Base-by-base conservation (phyloP, 2,113 vertebrate genomes). In the Apaloderma vittatum region DNA sequence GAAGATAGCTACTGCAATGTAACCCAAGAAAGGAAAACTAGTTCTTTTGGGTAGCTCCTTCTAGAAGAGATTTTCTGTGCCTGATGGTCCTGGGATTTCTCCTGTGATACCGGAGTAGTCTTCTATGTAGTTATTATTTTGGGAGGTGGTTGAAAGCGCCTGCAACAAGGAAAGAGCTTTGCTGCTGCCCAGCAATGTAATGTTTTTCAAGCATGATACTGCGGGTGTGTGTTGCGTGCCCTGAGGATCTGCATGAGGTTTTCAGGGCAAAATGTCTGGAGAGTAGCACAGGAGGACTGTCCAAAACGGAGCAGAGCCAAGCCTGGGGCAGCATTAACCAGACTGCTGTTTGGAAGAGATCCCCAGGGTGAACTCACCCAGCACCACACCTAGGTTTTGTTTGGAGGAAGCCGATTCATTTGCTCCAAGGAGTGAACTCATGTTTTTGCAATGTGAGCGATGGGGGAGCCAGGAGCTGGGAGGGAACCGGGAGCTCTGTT, bases 381-480 rank as follows among this genome's bases (percentile, higher is more conserved):
- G 96, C 96, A 93, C 96, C 96, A 97, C 96, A 96, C 96, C 96
- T 96, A 92, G 95, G 94, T 94, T 97, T 96, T 97, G 94, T 97
- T 93, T 94, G 93, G 91, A 96, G 94, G 86, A 62, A 94, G 95
- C 91, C 91, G 93, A 66, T 94, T 83, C 78, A 16, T 61, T 95
- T 21, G 37, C 94, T 97, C 96, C 96, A 96, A 96, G 79, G 86
- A 96, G 91, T 97, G 96, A 97, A 95, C 91, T 97, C 95, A 97
- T 95, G 82, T 66, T 88, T 95, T 22, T 95, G 96, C 74, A 97
- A 97, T 96, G 95, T 23, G 86, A 92, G 68, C 10, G 0, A 70
- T 23, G 79, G 94, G 54, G 91, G 82, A 96, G 96, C 95, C 95
- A 93, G 96, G 72, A 88, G 93, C 88, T 88, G 95, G 94, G 95